Base-by-base conservation (phyloP, 2,797 vertebrate species). In the Enteromius afrohamiltoni region DNA sequence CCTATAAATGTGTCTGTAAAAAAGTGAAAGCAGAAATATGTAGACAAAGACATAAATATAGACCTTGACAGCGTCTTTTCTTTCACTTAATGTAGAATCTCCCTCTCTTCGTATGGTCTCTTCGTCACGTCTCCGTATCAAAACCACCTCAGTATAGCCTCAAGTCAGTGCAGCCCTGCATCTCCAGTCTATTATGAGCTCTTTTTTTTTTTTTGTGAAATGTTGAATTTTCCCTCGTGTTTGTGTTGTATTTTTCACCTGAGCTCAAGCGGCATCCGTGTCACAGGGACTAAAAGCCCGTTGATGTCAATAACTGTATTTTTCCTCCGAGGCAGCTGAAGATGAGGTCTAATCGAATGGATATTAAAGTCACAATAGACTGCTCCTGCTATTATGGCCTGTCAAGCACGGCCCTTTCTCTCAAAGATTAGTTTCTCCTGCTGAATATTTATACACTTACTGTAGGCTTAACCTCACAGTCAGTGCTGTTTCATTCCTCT, bases 311-410 rank as follows among this genome's bases (percentile, higher is more conserved):
- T 87, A 79, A 89, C 91, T 89, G 88, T 92, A 91, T 92, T 92
- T 93, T 90, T 93, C 87, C 64, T 79, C 89, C 81, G 82, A 90
- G 91, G 91, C 92, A 89, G 89, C 86, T 85, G 89, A 90, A 92
- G 93, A 93, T 91, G 90, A 92, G 91, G 89, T 93, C 92, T 94
- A 95, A 94, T 95, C 90, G 88, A 88, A 90, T 87, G 91, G 88
- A 94, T 94, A 94, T 94, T 94, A 94, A 94, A 93, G 93, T 93
- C 91, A 93, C 93, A 93, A 94, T 92, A 93, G 92, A 93, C 93
- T 92, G 92, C 93, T 91, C 90, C 90, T 88, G 92, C 93, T 93
- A 93, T 94, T 94, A 93, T 86, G 89, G 87, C 91, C 93, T 92
- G 93, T 94, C 94, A 94, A 91, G 90, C 88, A 82, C 71, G 84